Percentiles rank a stretch among this genome's conserved stretches.
These are phyloP conservation scores for Philypnodon macrostomus DNA, from an alignment of 2,797 vertebrate species.

Conservation along the genomic window DNA sequence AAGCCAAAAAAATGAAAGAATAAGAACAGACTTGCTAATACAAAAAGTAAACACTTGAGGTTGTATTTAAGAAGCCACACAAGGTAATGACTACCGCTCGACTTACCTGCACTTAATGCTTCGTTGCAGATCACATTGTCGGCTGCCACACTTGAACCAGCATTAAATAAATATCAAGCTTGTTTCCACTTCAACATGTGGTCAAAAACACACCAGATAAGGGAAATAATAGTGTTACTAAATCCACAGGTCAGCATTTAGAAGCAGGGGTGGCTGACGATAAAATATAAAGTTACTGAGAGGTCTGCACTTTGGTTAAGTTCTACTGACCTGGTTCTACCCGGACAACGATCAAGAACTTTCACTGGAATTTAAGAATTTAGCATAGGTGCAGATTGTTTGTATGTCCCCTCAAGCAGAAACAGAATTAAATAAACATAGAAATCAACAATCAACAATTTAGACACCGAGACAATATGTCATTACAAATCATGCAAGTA, in stretches of 20 bases:
- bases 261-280: conserved; percentile 3
- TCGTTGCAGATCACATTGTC: conserved; percentile 43
- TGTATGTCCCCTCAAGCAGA: too few species aligned
- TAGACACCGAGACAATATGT: conserved; percentile 15
- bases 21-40: too few species aligned
- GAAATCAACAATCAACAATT: too few species aligned
- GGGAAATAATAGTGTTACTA: conserved; percentile 1
- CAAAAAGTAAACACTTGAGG: conserved; percentile 32
- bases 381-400: too few species aligned
- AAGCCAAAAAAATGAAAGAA: conserved; percentile 28
- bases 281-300: neutral
- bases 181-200: conserved; percentile 37
- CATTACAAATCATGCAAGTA: too few species aligned
- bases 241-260: neutral
- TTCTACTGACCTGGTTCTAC: neutral
- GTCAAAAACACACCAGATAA: conserved; percentile 28
- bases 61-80: conserved; percentile 33
- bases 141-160: conserved; percentile 35
- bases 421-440: too few species aligned
- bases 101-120: conserved; percentile 50
- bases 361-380: too few species aligned
- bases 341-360: too few species aligned
- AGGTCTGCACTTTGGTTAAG: neutral
- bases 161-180: conserved; percentile 62
- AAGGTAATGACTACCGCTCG: conserved; percentile 62